Evolutionary conservation across 2,888 invertebrate genomes (phyloP), one percentile per base, ranked within the genome.

Genomic region (Ochlodes sylvanus): DNA sequence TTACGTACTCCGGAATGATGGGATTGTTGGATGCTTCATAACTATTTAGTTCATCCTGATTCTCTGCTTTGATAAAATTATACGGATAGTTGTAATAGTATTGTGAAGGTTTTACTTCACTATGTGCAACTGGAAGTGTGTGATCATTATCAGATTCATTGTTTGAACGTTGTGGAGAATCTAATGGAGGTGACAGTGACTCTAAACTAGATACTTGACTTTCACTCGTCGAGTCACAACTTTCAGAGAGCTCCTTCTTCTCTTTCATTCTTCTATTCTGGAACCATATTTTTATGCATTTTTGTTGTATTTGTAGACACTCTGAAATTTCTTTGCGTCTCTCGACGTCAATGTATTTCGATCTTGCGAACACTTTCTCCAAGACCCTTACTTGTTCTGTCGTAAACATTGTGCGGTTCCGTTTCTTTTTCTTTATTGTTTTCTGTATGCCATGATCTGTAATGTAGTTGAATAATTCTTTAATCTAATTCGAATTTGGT

Each of bases 211-310:
- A 52, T 15, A 60, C 17, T 17, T 42, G 38, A 7, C 70, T 74
- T 67, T 84, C 84, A 41, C 71, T 77, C 0, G 84, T 84, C 2
- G 82, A 77, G 63, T 88, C 86, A 32, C 71, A 69, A 67, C 82
- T 84, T 68, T 87, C 88, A 0, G 82, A 84, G 0, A 77, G 85
- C 72, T 94, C 94, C 75, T 94, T 95, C 78, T 96, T 96, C 74
- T 91, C 92, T 71, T 96, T 96, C 97, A 97, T 97, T 27, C 97
- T 90, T 27, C 97, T 92, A 79, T 97, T 97, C 80, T 97, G 97
- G 81, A 97, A 97, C 97, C 97, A 97, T 44, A 97, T 95, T 84
- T 97, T 97, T 66, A 97, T 95, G 80, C 96, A 96, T 64, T 95
- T 93, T 75, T 97, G 97, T 0, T 94, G 94, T 2, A 97, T 90